Percentiles rank a stretch among this genome's conserved stretches.
phyloP scores from a whole-genome alignment of 1,140 invertebrate genomes.

The Cyphomyrmex costatus region DNA sequence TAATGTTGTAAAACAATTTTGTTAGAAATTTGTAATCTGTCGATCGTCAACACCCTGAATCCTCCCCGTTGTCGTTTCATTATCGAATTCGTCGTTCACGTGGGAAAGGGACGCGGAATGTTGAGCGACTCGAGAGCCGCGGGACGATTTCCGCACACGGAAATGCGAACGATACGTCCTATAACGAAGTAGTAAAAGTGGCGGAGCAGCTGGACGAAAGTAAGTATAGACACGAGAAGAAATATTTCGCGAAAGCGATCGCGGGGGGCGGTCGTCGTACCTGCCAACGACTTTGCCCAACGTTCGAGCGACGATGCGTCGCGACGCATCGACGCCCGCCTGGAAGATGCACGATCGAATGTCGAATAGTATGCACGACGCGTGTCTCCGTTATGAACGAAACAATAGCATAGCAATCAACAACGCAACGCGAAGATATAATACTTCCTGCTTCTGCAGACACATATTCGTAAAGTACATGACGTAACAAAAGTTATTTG shows the following conservation, averaged over 20 bases:
- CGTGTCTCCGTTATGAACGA: slow-evolving; percentile 36
- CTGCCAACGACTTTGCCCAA: slow-evolving; percentile 30
- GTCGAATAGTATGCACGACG: slow-evolving; percentile 41
- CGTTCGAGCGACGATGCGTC: slow-evolving; percentile 15
- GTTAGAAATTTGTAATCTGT: not conserved
- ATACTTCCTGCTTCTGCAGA: no score
- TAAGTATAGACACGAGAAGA: slow-evolving; percentile 54
- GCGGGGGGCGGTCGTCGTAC: slow-evolving; percentile 19
- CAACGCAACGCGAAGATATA: not conserved
- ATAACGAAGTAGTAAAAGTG: slow-evolving; percentile 32
- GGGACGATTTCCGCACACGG: slow-evolving; percentile 45
- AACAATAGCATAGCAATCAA: not conserved
- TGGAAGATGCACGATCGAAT: slow-evolving; percentile 63
- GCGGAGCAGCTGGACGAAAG: slow-evolving; percentile 44
- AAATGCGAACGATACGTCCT: not conserved
- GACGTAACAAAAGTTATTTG: not conserved
- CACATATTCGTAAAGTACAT: not conserved
- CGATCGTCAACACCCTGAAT: not conserved
- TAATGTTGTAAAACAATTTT: not conserved
- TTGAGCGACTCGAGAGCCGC: slow-evolving; percentile 40
- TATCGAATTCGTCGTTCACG: not conserved
- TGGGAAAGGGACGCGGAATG: slow-evolving; percentile 38
- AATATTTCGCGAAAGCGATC: slow-evolving; percentile 49
- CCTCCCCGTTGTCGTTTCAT: not conserved
- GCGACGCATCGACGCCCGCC: slow-evolving; percentile 25